Evolutionary conservation across 2,113 vertebrate genomes (phyloP).

Genomic region (Calcarius ornatus): DNA sequence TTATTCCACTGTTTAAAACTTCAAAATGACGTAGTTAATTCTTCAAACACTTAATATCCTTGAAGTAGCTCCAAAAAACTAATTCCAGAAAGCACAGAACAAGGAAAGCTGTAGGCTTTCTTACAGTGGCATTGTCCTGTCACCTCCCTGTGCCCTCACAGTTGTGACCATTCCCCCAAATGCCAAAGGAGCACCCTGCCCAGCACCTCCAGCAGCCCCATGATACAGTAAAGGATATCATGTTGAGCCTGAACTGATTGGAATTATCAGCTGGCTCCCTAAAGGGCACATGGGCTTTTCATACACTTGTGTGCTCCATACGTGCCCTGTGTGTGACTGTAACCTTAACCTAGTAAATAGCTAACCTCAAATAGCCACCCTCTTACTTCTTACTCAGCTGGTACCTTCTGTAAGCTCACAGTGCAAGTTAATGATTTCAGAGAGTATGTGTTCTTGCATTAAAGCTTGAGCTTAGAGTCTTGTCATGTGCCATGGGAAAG

Average conservation of each 20-base stretch:
- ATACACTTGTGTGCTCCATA: background rate
- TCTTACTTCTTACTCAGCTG: background rate
- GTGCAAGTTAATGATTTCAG: slow-evolving; percentile 29
- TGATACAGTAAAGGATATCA: background rate
- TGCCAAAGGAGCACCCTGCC: background rate
- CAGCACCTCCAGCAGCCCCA: fast-evolving
- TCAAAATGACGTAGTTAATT: background rate
- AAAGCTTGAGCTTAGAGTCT: background rate
- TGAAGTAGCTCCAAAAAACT: background rate
- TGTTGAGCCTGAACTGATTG: background rate
- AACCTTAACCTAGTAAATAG: slow-evolving; percentile 6
- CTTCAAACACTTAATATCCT: background rate
- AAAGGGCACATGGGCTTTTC: background rate
- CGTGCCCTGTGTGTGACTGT: background rate
- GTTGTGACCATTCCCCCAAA: background rate
- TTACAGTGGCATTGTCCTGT: background rate
- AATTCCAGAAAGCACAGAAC: background rate
- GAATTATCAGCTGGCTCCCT: background rate
- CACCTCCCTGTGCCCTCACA: background rate
- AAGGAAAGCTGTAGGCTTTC: background rate
- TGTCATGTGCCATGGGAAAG: background rate
- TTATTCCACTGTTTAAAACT: background rate
- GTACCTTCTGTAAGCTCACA: background rate
- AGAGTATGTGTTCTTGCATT: background rate
- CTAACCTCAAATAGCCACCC: background rate